Evolutionary conservation across 2,113 vertebrate species (phyloP), one percentile per base, ranked within the genome.

Genomic region (Prochilodus magdalenae): DNA sequence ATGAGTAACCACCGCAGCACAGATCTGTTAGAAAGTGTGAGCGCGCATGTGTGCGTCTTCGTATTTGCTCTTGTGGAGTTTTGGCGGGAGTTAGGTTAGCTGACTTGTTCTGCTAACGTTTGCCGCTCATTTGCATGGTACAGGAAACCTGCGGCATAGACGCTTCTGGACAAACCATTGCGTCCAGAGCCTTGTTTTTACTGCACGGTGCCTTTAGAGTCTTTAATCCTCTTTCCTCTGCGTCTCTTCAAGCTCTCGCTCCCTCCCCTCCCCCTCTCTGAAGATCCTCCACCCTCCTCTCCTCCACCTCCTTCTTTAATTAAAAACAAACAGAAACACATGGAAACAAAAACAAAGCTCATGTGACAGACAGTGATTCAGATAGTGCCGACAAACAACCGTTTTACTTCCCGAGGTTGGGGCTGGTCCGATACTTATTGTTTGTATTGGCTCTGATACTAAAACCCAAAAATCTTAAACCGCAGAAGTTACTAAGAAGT

Each of bases 1-100:
- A 87, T 73, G 29, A 87, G 49, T 85, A 84, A 86, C 81, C 22
- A 30, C 27, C 66, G 24, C 44, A 63, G 26, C 40, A 75, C 30
- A 44, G 26, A 55, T 60, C 63, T 53, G 74, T 63, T 73, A 53
- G 36, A 70, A 20, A 44, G 44, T 65, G 44, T 47, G 22, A 47
- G 67, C 57, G 47, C 77, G 75, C 53, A 75, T 82, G 71, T 60
- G 79, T 47, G 53, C 27, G 33, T 79, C 15, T 80, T 36, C 60
- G 12, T 60, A 24, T 60, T 29, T 55, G 51, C 30, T n/a, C 24
- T 29, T 81, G 65, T 85, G 73, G n/a, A 53, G 62, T 74, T 51
- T 67, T 76, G 18, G 15, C 14, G 53, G 18, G 11, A 44, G 60
- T n/a, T 0, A n/a, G n/a, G n/a, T n/a, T n/a, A n/a, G n/a, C n/a